A percentile compares a stretch with the other conserved stretches of the same genome.
Conservation (phyloP, 2,888 invertebrate genomes). For the Ormia ochracea region DNA sequence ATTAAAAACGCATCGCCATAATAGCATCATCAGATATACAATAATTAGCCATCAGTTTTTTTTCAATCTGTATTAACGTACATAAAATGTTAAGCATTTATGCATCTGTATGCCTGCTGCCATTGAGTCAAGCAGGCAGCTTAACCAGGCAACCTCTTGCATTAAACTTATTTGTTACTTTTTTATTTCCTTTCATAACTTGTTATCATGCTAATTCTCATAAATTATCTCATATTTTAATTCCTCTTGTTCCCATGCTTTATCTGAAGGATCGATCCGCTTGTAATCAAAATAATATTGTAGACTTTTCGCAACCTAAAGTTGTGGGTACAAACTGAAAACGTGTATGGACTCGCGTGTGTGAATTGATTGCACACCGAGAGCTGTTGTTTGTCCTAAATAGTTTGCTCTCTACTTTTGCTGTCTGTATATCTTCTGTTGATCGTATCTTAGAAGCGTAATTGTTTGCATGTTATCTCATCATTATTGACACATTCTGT, state of each 20-base stretch:
- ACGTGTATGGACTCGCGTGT: too few species aligned
- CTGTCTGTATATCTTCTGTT: too few species aligned
- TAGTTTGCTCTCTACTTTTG: too few species aligned
- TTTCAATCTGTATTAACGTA: neutral
- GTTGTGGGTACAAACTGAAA: conserved; percentile 17
- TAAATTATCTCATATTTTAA: conserved; percentile 52
- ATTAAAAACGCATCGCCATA: too few species aligned
- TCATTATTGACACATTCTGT: too few species aligned
- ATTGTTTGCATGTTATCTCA: too few species aligned
- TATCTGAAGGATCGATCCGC: conserved; percentile 36
- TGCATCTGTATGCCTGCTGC: neutral
- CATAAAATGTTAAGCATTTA: conserved; percentile 1
- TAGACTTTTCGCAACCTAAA: neutral
- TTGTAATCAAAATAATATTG: conserved; percentile 17
- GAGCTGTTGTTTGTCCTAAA: too few species aligned
- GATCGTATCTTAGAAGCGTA: too few species aligned
- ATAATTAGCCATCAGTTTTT: neutral
- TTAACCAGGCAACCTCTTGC: neutral
- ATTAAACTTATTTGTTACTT: conserved; percentile 44
- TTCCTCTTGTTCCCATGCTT: conserved; percentile 40
- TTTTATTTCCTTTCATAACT: conserved; percentile 30
- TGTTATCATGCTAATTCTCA: conserved; percentile 58
- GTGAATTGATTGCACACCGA: too few species aligned
- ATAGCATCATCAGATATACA: too few species aligned
- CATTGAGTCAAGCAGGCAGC: neutral